Evolutionary conservation across 2,888 invertebrate genomes (phyloP).

Genomic region (Drosophila paucipuncta): DNA sequence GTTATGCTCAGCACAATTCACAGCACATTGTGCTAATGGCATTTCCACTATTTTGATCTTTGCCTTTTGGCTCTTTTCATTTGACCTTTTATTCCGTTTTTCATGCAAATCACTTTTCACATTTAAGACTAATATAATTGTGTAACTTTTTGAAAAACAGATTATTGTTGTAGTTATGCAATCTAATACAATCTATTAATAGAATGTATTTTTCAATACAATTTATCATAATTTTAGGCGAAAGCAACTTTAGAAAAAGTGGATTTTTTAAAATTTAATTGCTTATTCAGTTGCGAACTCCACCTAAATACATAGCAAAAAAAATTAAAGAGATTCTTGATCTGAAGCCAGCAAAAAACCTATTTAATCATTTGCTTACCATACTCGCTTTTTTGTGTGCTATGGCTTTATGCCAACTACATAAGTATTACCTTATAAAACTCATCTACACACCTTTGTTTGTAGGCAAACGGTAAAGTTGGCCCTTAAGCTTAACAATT

Average conservation of each 20-base stretch:
- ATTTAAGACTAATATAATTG: conserved; percentile 4
- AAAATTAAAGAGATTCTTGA: not conserved
- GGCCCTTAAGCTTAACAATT: not conserved
- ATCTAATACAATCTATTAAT: not conserved
- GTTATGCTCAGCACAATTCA: conserved; percentile 24
- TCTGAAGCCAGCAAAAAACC: not conserved
- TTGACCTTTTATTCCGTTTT: conserved; percentile 29
- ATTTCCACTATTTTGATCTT: conserved; percentile 64
- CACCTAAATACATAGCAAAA: no score
- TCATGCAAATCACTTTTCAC: conserved; percentile 1
- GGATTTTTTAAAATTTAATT: not conserved
- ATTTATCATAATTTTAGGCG: not conserved
- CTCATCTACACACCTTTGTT: not conserved
- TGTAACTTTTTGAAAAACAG: not conserved
- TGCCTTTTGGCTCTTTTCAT: conserved; percentile 13
- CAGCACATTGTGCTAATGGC: conserved; percentile 58
- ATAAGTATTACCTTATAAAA: not conserved
- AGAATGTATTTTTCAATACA: not conserved
- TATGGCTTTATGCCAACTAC: not conserved
- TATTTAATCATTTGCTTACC: not conserved
- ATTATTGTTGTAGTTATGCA: not conserved
- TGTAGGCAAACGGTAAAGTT: not conserved
- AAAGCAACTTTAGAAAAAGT: not conserved
- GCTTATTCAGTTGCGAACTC: not conserved
- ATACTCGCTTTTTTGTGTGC: not conserved